Percentiles rank a stretch among this genome's conserved stretches.
These are phyloP conservation scores for Megalops cyprinoides DNA, from an alignment of 2,797 vertebrate species.

Conservation along the genomic window DNA sequence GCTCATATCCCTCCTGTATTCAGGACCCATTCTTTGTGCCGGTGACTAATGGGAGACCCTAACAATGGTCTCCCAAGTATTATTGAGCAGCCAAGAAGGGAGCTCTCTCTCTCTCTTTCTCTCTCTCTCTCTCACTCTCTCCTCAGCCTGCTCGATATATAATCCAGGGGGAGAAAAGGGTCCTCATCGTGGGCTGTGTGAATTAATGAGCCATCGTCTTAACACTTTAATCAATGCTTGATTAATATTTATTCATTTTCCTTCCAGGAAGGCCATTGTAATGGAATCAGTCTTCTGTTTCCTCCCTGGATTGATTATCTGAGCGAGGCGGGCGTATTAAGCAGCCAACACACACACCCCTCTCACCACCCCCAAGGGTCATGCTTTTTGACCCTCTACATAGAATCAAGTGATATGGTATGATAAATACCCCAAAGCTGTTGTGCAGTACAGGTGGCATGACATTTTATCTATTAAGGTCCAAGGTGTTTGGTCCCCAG, in stretches of 20 bases:
- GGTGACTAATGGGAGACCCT: conserved; percentile 68
- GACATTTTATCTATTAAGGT: too few species aligned
- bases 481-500: too few species aligned
- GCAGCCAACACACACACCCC: conserved; percentile 35
- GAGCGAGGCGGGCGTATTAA: conserved; percentile 41
- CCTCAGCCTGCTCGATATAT: conserved; percentile 31
- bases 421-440: background rate
- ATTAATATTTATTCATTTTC: conserved; percentile 77
- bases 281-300: conserved; percentile 56
- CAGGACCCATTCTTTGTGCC: conserved; percentile 50
- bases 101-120: conserved; percentile 15
- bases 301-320: conserved; percentile 69
- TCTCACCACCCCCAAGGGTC: background rate
- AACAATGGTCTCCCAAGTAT: conserved; percentile 71
- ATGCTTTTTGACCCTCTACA: conserved; percentile 18
- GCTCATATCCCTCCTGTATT: background rate
- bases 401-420: conserved; percentile 2
- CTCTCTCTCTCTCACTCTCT: background rate
- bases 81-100: conserved; percentile 57
- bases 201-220: conserved; percentile 67
- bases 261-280: conserved; percentile 61
- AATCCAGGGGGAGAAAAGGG: conserved; percentile 29
- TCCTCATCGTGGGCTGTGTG: conserved; percentile 46
- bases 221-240: conserved; percentile 75
- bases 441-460: background rate